Evolutionary conservation across 1,140 invertebrate genomes (phyloP).

Genomic region (Semibalanus balanoides): DNA sequence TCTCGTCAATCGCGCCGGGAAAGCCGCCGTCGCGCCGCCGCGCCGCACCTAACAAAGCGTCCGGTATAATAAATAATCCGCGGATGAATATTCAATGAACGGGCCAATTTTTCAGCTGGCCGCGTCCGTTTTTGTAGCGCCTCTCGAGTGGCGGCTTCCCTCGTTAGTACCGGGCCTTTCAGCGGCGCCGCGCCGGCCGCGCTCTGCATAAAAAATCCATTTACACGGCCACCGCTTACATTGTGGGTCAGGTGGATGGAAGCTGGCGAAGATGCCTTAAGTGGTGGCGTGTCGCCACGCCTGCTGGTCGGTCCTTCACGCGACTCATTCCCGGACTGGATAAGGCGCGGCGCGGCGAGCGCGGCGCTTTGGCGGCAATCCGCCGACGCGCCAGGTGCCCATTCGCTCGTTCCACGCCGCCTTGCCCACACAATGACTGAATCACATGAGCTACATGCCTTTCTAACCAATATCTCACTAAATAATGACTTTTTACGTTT

Average conservation of each 20-base stretch:
- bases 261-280: too few relatives aligned
- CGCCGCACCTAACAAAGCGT: neutral
- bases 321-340: too few relatives aligned
- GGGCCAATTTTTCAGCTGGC: neutral
- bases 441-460: neutral
- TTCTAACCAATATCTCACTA: conserved; percentile 2
- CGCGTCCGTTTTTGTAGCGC: neutral
- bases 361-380: too few relatives aligned
- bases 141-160: neutral
- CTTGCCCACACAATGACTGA: neutral
- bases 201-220: neutral
- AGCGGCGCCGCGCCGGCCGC: too few relatives aligned
- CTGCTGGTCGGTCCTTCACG: too few relatives aligned
- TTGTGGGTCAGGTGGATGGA: too few relatives aligned
- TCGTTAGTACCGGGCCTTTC: neutral
- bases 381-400: too few relatives aligned
- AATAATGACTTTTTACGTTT: conserved; percentile 1
- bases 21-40: neutral
- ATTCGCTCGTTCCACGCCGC: neutral
- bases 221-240: neutral
- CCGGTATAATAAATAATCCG: neutral
- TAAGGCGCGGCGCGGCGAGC: too few relatives aligned
- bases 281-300: too few relatives aligned
- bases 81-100: neutral
- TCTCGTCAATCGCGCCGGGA: neutral